phyloP scores from a whole-genome alignment of 1,140 invertebrate genomes.

The Lutraria rhynchaena region DNA sequence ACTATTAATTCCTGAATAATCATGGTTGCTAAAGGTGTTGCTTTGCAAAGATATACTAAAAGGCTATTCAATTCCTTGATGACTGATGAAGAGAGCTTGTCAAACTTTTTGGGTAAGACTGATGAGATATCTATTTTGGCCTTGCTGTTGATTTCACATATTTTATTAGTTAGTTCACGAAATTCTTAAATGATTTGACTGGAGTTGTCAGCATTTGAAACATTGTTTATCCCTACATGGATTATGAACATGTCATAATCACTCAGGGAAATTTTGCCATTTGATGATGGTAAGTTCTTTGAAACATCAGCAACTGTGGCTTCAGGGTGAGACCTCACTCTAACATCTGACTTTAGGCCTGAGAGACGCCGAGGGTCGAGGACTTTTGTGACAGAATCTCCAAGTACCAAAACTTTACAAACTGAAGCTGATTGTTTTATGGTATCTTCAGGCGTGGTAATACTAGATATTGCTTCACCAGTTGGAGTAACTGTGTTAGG shows the following conservation, averaged over 20 bases:
- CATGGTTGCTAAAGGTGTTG: too few species aligned
- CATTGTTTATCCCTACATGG: background rate
- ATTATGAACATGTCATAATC: background rate
- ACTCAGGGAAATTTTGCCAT: background rate
- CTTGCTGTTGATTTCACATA: background rate
- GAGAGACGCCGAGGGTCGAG: background rate
- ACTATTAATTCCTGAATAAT: too few species aligned
- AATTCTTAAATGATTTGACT: too few species aligned
- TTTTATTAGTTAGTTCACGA: background rate
- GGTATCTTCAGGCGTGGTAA: too few species aligned
- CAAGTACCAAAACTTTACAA: background rate
- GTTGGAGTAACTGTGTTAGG: too few species aligned
- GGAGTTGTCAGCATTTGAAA: background rate
- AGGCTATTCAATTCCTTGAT: background rate
- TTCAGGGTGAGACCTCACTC: background rate
- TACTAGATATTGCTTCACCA: too few species aligned
- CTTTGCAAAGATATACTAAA: background rate
- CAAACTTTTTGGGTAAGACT: background rate
- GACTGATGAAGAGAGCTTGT: background rate
- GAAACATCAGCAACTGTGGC: background rate
- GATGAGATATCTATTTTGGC: background rate
- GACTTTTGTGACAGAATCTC: background rate
- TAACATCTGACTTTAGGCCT: background rate
- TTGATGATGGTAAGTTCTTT: background rate
- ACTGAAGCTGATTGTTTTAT: too few species aligned